Base-by-base conservation (phyloP, 2,113 vertebrate genomes). In the Carassius auratus region DNA sequence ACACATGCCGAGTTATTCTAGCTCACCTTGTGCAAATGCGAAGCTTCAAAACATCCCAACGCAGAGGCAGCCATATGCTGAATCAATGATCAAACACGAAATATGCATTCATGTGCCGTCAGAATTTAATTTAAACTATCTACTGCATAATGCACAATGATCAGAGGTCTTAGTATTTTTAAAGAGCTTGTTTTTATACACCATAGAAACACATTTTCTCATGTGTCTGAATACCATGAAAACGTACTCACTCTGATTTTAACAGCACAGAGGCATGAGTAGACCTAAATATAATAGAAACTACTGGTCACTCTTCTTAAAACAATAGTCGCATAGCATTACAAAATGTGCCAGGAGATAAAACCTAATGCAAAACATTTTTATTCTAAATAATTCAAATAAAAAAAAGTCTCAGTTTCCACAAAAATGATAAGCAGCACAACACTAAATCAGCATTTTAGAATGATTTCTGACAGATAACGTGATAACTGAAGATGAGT, bases 1-100 rank as follows among this genome's bases (percentile, higher is more conserved):
- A 81, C 75, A 77, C 62, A 76, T 21, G 76, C 83, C 61, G 78
- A 68, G 23, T 64, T 83, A 66, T 55, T 36, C 45, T 42, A 83
- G 66, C 71, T 74, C 50, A 73, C 64, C 13, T 14, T 55, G 64
- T 30, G 23, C 17, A 85, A 68, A 78, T 12, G 14, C 3, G 2
- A n/a, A 64, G 26, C 75, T 17, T 7, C 4, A 3, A n/a, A 64
- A 23, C 57, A 48, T 59, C 55, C 76, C 19, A 57, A 64, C 21
- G 14, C 57, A 50, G 71, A 48, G 45, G 68, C 8, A 30, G 57
- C 87, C 38, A 61, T 62, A 66, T 81, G 59, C 30, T 79, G 23
- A 45, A 42, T 26, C 48, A 30, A 8, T 48, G 50, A 85, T 61
- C 38, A 71, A 83, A 86, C 66, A 30, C 1, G 6, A 59, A 57